phyloP scores from a whole-genome alignment of 2,113 vertebrate genomes.

The Bothrops jararaca region DNA sequence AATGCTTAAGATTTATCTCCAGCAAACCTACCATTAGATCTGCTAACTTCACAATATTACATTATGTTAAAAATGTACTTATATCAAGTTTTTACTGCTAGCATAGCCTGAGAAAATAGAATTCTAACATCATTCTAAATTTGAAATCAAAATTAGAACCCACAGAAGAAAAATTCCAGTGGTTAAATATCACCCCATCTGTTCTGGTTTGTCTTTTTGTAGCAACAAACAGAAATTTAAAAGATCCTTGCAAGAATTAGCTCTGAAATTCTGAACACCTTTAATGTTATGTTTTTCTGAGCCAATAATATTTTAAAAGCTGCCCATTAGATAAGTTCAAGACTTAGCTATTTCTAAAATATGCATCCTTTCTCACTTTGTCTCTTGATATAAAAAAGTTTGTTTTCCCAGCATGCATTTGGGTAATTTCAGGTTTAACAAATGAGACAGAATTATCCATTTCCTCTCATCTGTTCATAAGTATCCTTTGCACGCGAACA shows the following conservation, averaged over 20 bases:
- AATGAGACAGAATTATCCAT: not conserved
- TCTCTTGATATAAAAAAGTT: not conserved
- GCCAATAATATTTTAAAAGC: slow-evolving; percentile 29
- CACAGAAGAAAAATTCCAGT: not conserved
- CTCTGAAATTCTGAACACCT: slow-evolving; percentile 8
- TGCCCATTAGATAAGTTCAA: slow-evolving; percentile 5
- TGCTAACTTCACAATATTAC: not conserved
- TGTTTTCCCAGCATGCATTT: not conserved
- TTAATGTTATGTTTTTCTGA: slow-evolving; percentile 3
- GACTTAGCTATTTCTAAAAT: not conserved
- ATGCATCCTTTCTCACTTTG: not conserved
- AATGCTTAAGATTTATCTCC: not conserved
- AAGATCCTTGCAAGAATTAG: not conserved
- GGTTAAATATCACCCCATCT: not conserved
- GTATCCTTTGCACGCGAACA: not conserved
- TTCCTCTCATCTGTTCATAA: not conserved
- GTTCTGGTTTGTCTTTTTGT: not conserved
- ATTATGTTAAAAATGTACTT: not conserved
- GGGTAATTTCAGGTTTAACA: not conserved
- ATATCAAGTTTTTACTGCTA: slow-evolving; percentile 17
- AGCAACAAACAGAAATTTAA: slow-evolving; percentile 4
- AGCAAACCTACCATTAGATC: not conserved
- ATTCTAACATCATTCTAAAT: accelerated
- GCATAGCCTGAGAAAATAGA: not conserved
- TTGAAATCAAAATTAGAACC: not conserved